These are phyloP conservation scores for Agonopterix subpropinquella DNA, from an alignment of 2,888 invertebrate species.

Conservation along the genomic window DNA sequence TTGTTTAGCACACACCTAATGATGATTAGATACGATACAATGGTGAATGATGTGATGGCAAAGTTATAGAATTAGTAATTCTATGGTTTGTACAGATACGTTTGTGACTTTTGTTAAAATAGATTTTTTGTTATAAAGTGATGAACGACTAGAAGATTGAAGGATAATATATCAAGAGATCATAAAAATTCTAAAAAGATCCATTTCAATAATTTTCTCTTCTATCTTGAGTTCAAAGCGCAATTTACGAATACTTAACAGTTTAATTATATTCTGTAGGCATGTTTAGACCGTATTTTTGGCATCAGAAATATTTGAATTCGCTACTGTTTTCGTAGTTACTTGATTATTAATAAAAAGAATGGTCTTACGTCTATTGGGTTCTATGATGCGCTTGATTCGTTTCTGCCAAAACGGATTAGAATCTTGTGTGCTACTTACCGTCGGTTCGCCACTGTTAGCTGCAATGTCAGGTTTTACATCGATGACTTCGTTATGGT, in stretches of 20 bases:
- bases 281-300: conserved; percentile 29
- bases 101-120: too few species aligned
- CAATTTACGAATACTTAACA: conserved; percentile 56
- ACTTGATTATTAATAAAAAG: conserved; percentile 69
- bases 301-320: conserved; percentile 23
- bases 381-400: conserved; percentile 56
- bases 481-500: conserved; percentile 31
- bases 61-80: neutral
- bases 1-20: conserved; percentile 31
- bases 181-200: conserved; percentile 42
- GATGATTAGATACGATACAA: neutral
- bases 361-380: conserved; percentile 68
- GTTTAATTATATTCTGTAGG: neutral
- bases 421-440: conserved; percentile 63
- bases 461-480: conserved; percentile 35
- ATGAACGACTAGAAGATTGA: conserved; percentile 21
- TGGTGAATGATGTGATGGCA: neutral
- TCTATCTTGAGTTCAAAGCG: conserved; percentile 42
- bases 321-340: conserved; percentile 40
- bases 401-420: conserved; percentile 69
- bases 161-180: conserved; percentile 52
- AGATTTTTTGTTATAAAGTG: neutral
- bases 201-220: conserved; percentile 45
- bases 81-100: neutral
- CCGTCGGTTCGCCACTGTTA: conserved; percentile 36